Evolutionary conservation across 1,140 invertebrate genomes (phyloP).

Genomic region (Platyscapa corneri): DNA sequence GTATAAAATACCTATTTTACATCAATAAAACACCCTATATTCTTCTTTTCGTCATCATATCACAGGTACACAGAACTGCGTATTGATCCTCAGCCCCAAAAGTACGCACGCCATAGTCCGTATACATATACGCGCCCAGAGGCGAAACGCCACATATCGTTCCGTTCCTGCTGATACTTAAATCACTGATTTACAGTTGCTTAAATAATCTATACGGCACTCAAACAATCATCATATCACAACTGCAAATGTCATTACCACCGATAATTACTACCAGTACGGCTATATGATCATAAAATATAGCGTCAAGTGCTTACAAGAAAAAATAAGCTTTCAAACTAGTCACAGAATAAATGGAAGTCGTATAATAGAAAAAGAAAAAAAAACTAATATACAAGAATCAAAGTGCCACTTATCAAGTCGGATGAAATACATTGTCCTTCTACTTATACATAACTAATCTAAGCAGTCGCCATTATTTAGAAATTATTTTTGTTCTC

Average conservation of each 20-base stretch:
- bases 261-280: no score
- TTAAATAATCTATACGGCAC: background rate
- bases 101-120: conserved; percentile 16
- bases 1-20: background rate
- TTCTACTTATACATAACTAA: conserved; percentile 1
- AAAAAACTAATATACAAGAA: background rate
- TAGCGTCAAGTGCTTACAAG: no score
- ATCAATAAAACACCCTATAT: background rate
- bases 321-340: no score
- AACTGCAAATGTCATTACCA: background rate
- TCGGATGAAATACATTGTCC: background rate
- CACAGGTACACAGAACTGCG: conserved; percentile 59
- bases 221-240: background rate
- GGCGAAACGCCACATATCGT: background rate
- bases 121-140: background rate
- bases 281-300: no score
- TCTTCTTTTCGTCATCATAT: background rate
- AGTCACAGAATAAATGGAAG: background rate
- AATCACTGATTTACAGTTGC: background rate
- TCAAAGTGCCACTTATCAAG: background rate
- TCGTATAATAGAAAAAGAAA: background rate
- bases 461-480: background rate
- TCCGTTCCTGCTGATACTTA: background rate
- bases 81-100: conserved; percentile 62
- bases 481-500: background rate